Evolutionary conservation across 2,888 invertebrate genomes (phyloP), one percentile per base, ranked within the genome.

Genomic region (Allolobophora icterica): DNA sequence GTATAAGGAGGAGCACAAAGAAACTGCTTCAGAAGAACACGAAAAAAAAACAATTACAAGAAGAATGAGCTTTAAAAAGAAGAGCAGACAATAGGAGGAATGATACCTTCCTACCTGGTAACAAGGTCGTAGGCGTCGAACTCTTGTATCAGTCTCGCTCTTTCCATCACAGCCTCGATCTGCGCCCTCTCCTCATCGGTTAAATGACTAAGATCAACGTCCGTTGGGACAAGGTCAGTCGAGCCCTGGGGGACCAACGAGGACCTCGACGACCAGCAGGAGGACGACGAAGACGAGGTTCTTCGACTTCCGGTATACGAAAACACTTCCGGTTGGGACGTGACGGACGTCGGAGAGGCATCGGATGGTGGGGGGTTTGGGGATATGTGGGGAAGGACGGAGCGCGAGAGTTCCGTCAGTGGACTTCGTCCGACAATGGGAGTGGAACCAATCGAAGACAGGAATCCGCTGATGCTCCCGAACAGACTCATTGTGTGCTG

Each of bases 131-230:
- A 52, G 30, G 84, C 89, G 89, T 52, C 45, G 33, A 45, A 52
- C 35, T 90, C 93, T 92, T 95, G 94, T 93, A 95, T 92, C 92
- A 96, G 95, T 93, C 96, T 96, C 87, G 97, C 97, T 93, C 96
- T 96, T 89, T 96, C 96, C 96, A 97, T 96, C 30, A 97, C 97
- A 92, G 96, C 96, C 93, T 96, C 96, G 90, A 97, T 97, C 94
- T 96, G 96, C 91, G 96, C 96, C 90, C 96, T 95, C 94, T 97
- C 97, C 93, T 96, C 96, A 90, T 96, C 96, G 91, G 96, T 96
- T 93, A 97, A 94, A 94, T 96, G 96, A 92, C 96, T 96, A 92
- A 96, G 94, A 93, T 96, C 96, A 91, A 96, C 95, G 91, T 96
- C 96, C 35, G 95, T n/a, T 38, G n/a, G 40, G 21, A 0, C 89